phyloP scores from a whole-genome alignment of 2,113 vertebrate genomes.

The Siniperca knerii region DNA sequence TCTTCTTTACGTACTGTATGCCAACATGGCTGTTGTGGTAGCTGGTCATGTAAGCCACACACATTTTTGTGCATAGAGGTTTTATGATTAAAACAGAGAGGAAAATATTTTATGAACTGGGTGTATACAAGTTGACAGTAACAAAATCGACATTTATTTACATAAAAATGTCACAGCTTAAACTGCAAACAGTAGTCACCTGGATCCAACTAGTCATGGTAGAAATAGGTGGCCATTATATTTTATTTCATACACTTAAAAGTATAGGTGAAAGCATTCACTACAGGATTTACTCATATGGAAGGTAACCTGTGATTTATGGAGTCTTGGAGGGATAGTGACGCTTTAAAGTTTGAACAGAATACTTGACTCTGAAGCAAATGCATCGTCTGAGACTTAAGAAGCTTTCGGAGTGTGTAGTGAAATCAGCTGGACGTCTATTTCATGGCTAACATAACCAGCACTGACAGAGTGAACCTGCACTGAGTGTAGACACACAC shows the following conservation, averaged over 20 bases:
- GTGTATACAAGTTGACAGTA: background rate
- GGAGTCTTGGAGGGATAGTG: background rate
- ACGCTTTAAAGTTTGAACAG: conserved; percentile 33
- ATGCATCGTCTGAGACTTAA: conserved; percentile 50
- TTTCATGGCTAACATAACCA: conserved; percentile 57
- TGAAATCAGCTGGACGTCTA: conserved; percentile 60
- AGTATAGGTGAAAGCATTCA: conserved; percentile 36
- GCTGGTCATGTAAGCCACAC: background rate
- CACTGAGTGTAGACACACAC: background rate
- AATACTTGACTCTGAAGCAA: conserved; percentile 40
- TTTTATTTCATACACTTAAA: conserved; percentile 49
- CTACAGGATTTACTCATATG: background rate
- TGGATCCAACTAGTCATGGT: conserved; percentile 21
- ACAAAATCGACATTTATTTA: background rate
- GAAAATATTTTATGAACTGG: background rate
- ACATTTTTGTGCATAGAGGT: background rate
- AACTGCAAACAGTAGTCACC: conserved; percentile 11
- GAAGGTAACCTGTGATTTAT: conserved; percentile 54
- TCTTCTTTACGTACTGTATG: background rate
- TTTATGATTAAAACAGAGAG: background rate
- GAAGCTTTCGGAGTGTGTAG: conserved; percentile 29
- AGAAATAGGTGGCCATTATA: conserved; percentile 35
- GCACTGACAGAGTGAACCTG: conserved; percentile 71
- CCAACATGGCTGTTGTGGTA: background rate
- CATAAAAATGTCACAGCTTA: background rate